A percentile compares a stretch with the other conserved stretches of the same genome.
Evolutionary conservation across 2,113 vertebrate species (phyloP).

Genomic region (Neodontobutis hainanensis): DNA sequence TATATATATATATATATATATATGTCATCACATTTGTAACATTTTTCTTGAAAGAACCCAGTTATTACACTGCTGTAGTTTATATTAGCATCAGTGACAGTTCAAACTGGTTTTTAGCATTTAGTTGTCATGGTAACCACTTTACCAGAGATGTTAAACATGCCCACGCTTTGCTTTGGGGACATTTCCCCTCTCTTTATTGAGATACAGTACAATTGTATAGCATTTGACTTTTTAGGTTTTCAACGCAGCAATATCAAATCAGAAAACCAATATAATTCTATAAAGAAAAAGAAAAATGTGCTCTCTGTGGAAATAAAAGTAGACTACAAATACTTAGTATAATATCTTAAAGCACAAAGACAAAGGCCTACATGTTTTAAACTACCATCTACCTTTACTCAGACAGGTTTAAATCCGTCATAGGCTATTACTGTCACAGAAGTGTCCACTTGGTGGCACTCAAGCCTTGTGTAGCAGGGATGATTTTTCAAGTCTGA

Average conservation of each 20-base stretch:
- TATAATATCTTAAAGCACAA: not conserved
- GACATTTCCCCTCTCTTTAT: not conserved
- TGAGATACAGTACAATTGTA: too few species aligned
- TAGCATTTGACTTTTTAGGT: too few species aligned
- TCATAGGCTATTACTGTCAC: not conserved
- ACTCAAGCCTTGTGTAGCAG: slow-evolving; percentile 26
- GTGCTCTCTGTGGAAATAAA: too few species aligned
- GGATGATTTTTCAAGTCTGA: not conserved
- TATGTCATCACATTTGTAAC: too few species aligned
- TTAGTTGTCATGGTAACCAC: slow-evolving; percentile 44
- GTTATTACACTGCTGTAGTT: too few species aligned
- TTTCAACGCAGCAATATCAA: too few species aligned
- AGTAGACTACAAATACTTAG: not conserved
- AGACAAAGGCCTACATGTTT: not conserved
- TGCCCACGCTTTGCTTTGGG: slow-evolving; percentile 15
- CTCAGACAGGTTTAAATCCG: not conserved
- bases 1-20: too few species aligned
- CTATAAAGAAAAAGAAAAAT: not conserved
- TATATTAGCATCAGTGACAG: too few species aligned
- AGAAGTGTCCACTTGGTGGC: slow-evolving; percentile 48
- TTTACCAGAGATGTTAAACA: too few species aligned
- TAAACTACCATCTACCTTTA: not conserved
- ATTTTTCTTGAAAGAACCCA: too few species aligned
- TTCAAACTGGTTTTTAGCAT: not conserved
- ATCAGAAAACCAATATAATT: not conserved